Conservation (phyloP, 1,140 invertebrate species). For the Ctenoplectra terminalis region DNA sequence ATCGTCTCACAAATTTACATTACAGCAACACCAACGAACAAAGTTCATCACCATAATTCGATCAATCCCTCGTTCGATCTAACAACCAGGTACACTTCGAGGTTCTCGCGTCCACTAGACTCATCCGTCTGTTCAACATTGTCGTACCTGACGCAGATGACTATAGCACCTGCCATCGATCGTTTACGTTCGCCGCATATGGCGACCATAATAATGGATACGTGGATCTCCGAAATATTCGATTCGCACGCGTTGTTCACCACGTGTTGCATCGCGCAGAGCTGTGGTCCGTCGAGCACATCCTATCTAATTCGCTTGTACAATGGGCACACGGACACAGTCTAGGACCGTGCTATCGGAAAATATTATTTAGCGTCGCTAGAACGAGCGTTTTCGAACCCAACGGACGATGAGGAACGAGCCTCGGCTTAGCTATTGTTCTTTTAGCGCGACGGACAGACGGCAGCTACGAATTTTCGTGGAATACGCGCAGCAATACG, state of each 20-base stretch:
- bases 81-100: no score
- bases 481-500: not conserved
- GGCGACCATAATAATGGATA: not conserved
- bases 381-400: slow-evolving; percentile 1
- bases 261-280: not conserved
- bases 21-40: no score
- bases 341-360: not conserved
- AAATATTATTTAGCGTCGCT: slow-evolving; percentile 33
- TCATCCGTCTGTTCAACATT: not conserved
- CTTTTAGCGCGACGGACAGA: slow-evolving; percentile 10
- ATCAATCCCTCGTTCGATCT: no score
- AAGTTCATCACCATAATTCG: no score
- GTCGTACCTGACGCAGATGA: not conserved
- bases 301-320: not conserved
- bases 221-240: not conserved
- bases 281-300: not conserved
- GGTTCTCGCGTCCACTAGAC: not conserved
- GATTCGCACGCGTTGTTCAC: not conserved
- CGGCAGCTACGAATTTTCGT: not conserved
- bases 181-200: not conserved
- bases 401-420: slow-evolving; percentile 8
- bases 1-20: not conserved
- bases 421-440: slow-evolving; percentile 1
- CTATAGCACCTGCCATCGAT: not conserved
- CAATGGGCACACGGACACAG: not conserved